A percentile compares a stretch with the other conserved stretches of the same genome.
Evolutionary conservation across 2,797 vertebrate genomes (phyloP).

Genomic region (Enoplosus armatus): DNA sequence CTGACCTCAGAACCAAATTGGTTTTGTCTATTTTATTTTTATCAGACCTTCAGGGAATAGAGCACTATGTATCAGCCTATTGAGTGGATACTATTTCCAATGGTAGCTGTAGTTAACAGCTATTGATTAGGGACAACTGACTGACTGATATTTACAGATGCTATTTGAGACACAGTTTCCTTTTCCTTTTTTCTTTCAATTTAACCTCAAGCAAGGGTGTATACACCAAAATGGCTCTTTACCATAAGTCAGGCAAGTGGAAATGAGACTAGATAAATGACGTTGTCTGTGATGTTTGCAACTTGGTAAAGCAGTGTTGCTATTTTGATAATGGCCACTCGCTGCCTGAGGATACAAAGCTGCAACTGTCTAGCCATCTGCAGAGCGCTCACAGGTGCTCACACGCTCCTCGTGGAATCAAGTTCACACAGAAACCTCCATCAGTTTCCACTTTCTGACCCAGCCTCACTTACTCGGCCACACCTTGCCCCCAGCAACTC

Average conservation of each 20-base stretch:
- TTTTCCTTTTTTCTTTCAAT: constrained; percentile 39
- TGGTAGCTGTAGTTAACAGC: constrained; percentile 17
- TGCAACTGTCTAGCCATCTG: constrained; percentile 43
- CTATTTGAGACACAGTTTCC: constrained; percentile 37
- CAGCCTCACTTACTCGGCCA: constrained; percentile 51
- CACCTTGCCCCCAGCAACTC: constrained; percentile 74
- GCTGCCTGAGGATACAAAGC: constrained; percentile 62
- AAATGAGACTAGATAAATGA: constrained; percentile 36
- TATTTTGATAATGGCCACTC: constrained; percentile 21
- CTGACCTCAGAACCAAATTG: background rate
- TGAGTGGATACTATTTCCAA: background rate
- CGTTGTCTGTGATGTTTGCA: constrained; percentile 42
- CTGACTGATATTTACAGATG: constrained; percentile 9
- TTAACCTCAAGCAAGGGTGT: constrained; percentile 54
- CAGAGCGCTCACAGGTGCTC: constrained; percentile 37
- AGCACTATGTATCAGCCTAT: background rate
- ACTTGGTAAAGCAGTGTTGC: constrained; percentile 27
- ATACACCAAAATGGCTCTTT: background rate
- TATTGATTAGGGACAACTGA: constrained; percentile 40
- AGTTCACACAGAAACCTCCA: constrained; percentile 65
- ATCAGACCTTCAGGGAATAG: background rate
- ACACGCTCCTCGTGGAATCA: constrained; percentile 49
- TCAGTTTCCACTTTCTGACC: constrained; percentile 54
- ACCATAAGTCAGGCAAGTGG: constrained; percentile 3
- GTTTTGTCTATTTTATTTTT: background rate